Conservation (phyloP, 2,888 invertebrate genomes). For the Scotopteryx bipunctaria region DNA sequence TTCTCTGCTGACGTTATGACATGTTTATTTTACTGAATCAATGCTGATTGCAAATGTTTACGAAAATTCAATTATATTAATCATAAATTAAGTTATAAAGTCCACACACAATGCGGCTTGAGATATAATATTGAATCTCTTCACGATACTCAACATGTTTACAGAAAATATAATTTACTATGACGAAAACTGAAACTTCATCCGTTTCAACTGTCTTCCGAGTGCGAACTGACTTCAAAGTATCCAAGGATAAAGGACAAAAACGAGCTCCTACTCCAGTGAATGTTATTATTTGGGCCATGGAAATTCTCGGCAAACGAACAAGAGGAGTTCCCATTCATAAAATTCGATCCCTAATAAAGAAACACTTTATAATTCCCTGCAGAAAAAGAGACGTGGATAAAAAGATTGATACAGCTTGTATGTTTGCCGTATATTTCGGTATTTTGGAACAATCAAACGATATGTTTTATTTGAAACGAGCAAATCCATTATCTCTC, state of each 20-base stretch:
- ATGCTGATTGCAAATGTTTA: background rate
- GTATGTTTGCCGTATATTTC: slow-evolving; percentile 53
- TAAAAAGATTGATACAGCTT: slow-evolving; percentile 51
- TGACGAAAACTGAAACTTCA: slow-evolving; percentile 42
- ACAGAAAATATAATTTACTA: slow-evolving; percentile 32
- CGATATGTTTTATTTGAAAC: slow-evolving; percentile 47
- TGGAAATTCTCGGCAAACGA: slow-evolving; percentile 51
- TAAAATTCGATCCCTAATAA: slow-evolving; percentile 51
- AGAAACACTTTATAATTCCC: slow-evolving; percentile 53
- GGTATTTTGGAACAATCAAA: slow-evolving; percentile 50
- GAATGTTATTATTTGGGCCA: slow-evolving; percentile 61
- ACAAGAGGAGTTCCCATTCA: slow-evolving; percentile 47
- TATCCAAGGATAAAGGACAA: slow-evolving; percentile 40
- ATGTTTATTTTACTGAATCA: background rate
- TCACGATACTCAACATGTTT: slow-evolving; percentile 19
- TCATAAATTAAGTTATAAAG: background rate
- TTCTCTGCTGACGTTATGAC: background rate
- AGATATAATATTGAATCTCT: slow-evolving; percentile 11
- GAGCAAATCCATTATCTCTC: slow-evolving; percentile 9
- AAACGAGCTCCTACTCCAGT: slow-evolving; percentile 48
- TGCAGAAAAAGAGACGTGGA: slow-evolving; percentile 48
- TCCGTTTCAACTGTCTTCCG: slow-evolving; percentile 44
- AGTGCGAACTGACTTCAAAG: slow-evolving; percentile 46
- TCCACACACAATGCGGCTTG: slow-evolving; percentile 4
- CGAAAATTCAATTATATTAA: background rate